A percentile compares a stretch with the other conserved stretches of the same genome.
Conservation (phyloP, 2,113 vertebrate genomes). For the Apodemus speciosus region DNA sequence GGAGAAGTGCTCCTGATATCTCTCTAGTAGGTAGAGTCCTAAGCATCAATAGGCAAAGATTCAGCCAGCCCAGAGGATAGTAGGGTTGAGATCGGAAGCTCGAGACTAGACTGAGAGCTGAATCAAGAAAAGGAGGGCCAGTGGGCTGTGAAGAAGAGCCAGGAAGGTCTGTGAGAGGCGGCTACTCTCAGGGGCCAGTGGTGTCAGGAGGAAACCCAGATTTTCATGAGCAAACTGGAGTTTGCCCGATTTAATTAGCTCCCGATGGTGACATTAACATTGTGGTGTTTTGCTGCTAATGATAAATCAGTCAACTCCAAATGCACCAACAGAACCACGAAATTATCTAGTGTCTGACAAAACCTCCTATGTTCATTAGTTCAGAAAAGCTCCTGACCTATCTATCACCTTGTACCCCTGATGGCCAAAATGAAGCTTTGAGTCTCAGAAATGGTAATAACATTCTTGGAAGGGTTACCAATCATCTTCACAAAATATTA, state of each 20-base stretch:
- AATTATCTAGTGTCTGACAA: not conserved
- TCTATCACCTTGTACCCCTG: not conserved
- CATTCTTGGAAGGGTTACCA: not conserved
- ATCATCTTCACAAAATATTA: conserved; percentile 23
- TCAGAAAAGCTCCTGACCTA: not conserved
- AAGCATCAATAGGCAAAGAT: not conserved
- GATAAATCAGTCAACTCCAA: conserved; percentile 12
- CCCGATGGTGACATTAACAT: not conserved
- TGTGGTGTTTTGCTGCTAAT: not conserved
- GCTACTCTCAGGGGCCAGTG: not conserved
- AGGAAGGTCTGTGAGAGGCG: not conserved
- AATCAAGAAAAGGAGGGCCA: not conserved
- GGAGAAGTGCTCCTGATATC: not conserved
- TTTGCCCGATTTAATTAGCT: conserved; percentile 36
- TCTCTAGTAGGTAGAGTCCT: not conserved
- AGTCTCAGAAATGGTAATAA: not conserved
- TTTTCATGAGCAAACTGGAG: conserved; percentile 25
- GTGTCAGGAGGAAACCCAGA: not conserved
- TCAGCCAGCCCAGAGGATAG: not conserved
- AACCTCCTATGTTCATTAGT: not conserved
- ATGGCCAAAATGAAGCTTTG: not conserved
- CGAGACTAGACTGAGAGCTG: not conserved
- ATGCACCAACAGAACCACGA: not conserved
- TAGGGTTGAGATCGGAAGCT: not conserved
- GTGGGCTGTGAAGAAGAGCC: not conserved